Evolutionary conservation across 2,797 vertebrate species (phyloP), one percentile per base, ranked within the genome.

Genomic region (Crotalus adamanteus): DNA sequence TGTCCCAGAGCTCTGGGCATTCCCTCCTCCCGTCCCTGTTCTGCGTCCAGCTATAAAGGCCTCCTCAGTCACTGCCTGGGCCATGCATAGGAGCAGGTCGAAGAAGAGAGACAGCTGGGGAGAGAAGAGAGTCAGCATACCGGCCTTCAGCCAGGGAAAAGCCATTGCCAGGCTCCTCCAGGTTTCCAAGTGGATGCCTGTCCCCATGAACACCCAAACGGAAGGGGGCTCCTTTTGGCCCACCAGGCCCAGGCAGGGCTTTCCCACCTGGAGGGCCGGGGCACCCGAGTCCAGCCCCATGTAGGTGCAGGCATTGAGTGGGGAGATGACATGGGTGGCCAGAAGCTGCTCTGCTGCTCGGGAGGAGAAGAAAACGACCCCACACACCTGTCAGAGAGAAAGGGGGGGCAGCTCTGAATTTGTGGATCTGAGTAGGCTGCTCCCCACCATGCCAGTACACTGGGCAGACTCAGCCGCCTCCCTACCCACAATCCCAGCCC

Each of bases 231-330:
- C 22, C 42, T 83, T 22, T 42, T 25, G 37, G 37, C 16, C 69
- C 16, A 3, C 31, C 69, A 4, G 11, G 53, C 6, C 51, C n/a
- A 37, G 3, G 55, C 3, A 56, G 13, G n/a, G 60, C 31, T 4
- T n/a, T 25, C 18, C 93, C 94, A 99, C 99, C 99, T 99, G 98
- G n/a, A 99, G 96, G 89, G 99, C 98, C 0, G 96, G 98, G 73
- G 98, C 98, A 89, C 99, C 99, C 0, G 99, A 99, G 96, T 99
- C 99, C 97, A 99, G 97, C 60, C 99, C 99, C 97, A 99, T 97
- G 95, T 99, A 99, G 42, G 99, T 99, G 96, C 99, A 99, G 92
- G 98, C 99, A 0, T 99, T 98, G 96, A 99, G 96, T 0, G 99
- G 99, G 2, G 99, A 97, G 60, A 97, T 96, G 91, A 99, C 98